phyloP scores from a whole-genome alignment of 2,797 vertebrate species.

The Danio albolineatus region DNA sequence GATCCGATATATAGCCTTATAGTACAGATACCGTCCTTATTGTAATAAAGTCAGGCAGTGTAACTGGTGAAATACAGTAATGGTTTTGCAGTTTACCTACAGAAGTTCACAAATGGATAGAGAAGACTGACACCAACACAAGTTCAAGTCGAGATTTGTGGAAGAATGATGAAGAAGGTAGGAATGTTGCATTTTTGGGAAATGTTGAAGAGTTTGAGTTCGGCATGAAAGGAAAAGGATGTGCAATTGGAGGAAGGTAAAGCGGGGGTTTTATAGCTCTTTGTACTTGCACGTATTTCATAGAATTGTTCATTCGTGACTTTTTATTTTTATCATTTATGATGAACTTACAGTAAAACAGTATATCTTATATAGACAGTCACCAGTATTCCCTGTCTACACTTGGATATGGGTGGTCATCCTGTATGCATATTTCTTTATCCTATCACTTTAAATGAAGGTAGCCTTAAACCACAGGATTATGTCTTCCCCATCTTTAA shows the following conservation, averaged over 20 bases:
- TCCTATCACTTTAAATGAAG: conserved; percentile 5
- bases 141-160: conserved; percentile 29
- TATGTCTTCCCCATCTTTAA: conserved; percentile 5
- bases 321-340: conserved; percentile 46
- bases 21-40: neutral
- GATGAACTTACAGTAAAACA: conserved; percentile 30
- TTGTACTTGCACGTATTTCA: conserved; percentile 43
- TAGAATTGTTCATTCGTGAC: conserved; percentile 46
- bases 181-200: neutral
- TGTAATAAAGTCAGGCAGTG: conserved; percentile 33
- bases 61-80: neutral
- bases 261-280: conserved; percentile 47
- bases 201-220: conserved; percentile 24
- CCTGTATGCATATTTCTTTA: conserved; percentile 5
- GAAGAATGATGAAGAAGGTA: conserved; percentile 49
- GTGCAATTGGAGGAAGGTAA: conserved; percentile 54
- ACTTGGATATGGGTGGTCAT: neutral
- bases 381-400: conserved; percentile 9
- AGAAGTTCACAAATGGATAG: neutral
- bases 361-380: conserved; percentile 35
- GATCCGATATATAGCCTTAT: conserved; percentile 43
- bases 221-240: conserved; percentile 47
- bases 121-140: neutral
- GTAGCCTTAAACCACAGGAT: conserved; percentile 30
- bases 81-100: neutral